Evolutionary conservation across 2,888 invertebrate species (phyloP), one percentile per base, ranked within the genome.

Genomic region (Smittia aterrima): DNA sequence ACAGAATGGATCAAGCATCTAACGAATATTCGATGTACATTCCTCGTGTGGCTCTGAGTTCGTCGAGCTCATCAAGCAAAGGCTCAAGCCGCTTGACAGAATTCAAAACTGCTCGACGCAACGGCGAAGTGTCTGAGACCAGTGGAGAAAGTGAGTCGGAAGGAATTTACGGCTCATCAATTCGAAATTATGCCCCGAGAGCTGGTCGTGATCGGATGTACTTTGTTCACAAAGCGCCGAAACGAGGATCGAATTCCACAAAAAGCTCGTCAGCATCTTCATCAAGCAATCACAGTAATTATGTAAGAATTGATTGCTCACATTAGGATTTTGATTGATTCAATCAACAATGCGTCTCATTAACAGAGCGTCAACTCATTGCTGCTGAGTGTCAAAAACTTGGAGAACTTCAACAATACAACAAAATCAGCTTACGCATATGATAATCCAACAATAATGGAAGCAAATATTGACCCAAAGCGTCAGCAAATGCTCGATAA

Each of bases 281-380:
- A 9, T 18, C 53, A 13, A 70, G 68, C n/a, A 68, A 68, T 25
- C 68, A 70, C 47, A 70, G 70, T 11, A 70, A 54, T 70, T 54
- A 54, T 54, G 70, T 70, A 54, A 70, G 70, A n/a, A 6, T 24
- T 32, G 32, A 32, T 32, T 9, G 32, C 9, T 32, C 32, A 9
- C 9, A 32, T 32, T 40, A 40, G 4, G 2, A 53, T 16, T 16
- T 53, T 53, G 18, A 53, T 16, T 2, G n/a, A 11, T 13, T 16
- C n/a, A 53, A 13, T 67, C 20, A 40, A 40, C n/a, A 18, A n/a
- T 40, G 27, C 13, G 16, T 40, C n/a, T 18, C 18, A 11, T 70
- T 70, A 18, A 40, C 24, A 70, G 70, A 70, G 54, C n/a, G 54
- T 32, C 4, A 70, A 70, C 18, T 54, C 70, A 18, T 13, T 70